A percentile compares a stretch with the other conserved stretches of the same genome.
phyloP scores from a whole-genome alignment of 2,797 vertebrate species.

The Xyrichtys novacula region DNA sequence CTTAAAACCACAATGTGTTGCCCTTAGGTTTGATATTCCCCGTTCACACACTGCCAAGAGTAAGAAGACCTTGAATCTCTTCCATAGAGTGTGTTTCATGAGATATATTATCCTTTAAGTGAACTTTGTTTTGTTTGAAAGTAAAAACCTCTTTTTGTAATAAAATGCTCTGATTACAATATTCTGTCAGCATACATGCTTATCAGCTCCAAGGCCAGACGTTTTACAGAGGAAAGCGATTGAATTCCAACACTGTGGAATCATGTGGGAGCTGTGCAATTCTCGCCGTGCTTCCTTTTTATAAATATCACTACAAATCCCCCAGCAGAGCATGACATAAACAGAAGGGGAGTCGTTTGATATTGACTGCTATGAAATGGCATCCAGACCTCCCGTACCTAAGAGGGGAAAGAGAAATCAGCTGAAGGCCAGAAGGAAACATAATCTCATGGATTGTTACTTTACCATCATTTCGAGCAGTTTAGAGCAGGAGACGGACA shows the following conservation, averaged over 20 bases:
- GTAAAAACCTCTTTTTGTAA: conserved; percentile 60
- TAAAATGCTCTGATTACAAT: conserved; percentile 68
- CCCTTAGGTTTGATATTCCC: conserved; percentile 62
- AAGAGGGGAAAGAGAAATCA: conserved; percentile 51
- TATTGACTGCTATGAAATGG: conserved; percentile 67
- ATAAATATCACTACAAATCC: conserved; percentile 62
- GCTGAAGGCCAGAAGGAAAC: conserved; percentile 70
- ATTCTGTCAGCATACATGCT: conserved; percentile 52
- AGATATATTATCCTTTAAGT: conserved; percentile 71
- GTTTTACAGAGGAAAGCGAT: conserved; percentile 53
- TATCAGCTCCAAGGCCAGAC: conserved; percentile 69
- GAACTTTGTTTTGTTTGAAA: conserved; percentile 68
- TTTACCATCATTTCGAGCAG: conserved; percentile 50
- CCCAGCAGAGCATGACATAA: conserved; percentile 69
- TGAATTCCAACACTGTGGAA: conserved; percentile 59
- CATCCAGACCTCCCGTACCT: conserved; percentile 68
- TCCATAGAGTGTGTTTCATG: conserved; percentile 57
- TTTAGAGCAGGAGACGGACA: conserved; percentile 19
- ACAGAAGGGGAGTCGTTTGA: conserved; percentile 60
- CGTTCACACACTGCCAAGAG: conserved; percentile 63
- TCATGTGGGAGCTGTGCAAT: conserved; percentile 59
- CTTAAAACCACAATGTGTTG: conserved; percentile 51
- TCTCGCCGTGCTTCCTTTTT: conserved; percentile 63
- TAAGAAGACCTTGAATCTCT: conserved; percentile 68
- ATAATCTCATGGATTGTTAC: conserved; percentile 57